phyloP scores from a whole-genome alignment of 2,113 vertebrate genomes.

The Grammomys surdaster region DNA sequence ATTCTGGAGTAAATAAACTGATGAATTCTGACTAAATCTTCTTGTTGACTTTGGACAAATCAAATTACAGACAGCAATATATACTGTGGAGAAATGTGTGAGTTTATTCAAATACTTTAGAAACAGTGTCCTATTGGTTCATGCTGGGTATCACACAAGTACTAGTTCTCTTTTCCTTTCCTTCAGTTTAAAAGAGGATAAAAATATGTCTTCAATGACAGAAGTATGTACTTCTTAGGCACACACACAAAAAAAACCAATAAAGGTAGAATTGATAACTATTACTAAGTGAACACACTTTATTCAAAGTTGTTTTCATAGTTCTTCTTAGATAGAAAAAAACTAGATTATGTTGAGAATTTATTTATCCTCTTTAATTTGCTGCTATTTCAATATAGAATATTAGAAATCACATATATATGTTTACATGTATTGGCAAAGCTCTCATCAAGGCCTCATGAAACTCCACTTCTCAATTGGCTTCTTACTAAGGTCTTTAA shows the following conservation, averaged over 20 bases:
- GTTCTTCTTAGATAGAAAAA: conserved; percentile 34
- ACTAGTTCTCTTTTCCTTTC: not conserved
- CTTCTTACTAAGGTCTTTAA: not conserved
- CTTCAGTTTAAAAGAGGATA: conserved; percentile 22
- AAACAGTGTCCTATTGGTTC: not conserved
- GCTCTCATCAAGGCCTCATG: not conserved
- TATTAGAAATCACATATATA: not conserved
- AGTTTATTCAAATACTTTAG: conserved; percentile 6
- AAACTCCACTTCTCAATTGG: not conserved
- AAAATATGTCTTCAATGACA: conserved; percentile 23
- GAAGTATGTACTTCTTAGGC: not conserved
- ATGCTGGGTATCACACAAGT: not conserved
- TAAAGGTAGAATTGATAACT: not conserved
- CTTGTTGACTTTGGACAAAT: not conserved
- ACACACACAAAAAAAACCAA: not conserved
- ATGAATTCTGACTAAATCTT: conserved; percentile 27
- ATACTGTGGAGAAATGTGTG: not conserved
- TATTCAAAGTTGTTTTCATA: not conserved
- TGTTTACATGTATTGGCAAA: not conserved
- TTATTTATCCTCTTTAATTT: conserved; percentile 14
- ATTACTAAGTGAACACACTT: not conserved
- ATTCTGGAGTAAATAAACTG: not conserved
- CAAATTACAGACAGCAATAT: not conserved
- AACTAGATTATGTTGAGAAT: not conserved
- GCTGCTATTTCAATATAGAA: not conserved